Evolutionary conservation across 1,140 invertebrate genomes (phyloP), one percentile per base, ranked within the genome.

Genomic region (Lanistes nyassanus): DNA sequence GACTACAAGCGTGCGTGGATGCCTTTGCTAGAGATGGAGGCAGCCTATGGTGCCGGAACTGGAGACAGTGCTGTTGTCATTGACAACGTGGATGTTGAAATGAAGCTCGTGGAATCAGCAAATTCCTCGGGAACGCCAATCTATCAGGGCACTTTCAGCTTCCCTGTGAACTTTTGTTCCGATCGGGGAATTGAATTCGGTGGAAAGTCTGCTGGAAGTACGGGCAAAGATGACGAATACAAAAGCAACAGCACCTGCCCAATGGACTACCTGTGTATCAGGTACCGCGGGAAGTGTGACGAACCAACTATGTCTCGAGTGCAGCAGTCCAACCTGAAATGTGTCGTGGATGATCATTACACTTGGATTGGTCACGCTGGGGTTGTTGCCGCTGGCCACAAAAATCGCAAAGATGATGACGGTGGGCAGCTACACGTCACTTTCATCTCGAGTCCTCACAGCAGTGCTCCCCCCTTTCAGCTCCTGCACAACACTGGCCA

Each of bases 1-100:
- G 65, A 72, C 0, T 84, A 84, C 70, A 34, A 69, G 19, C n/a
- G 76, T 53, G 74, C 75, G 26, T 81, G 79, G 81, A 37, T 78
- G 34, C 76, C 80, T 11, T 56, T 83, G 3, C 29, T 80, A 6
- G 77, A 80, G 75, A 81, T 83, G 80, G 82, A 83, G 77, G 67
- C 79, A 26, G 76, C 79, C 4, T 51, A 62, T 19, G 60, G 42
- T 42, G 77, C 80, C 9, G 77, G 47, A 26, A 56, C 64, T 34
- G 74, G 74, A 16, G 77, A 79, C n/a, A 56, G 77, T 9, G 53
- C 69, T 11, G 72, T 75, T 9, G 74, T 79, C 29, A 81, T 79
- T 39, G 55, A 79, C 11, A 73, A 79, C 39, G 74, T 79, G 0
- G 37, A 55, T 3, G 16, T 78, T 13, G 51, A 26, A 23, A 39